Percentiles rank a stretch among this genome's conserved stretches.
Conservation (phyloP, 1,140 invertebrate genomes). For the Leptonema lineaticorne region DNA sequence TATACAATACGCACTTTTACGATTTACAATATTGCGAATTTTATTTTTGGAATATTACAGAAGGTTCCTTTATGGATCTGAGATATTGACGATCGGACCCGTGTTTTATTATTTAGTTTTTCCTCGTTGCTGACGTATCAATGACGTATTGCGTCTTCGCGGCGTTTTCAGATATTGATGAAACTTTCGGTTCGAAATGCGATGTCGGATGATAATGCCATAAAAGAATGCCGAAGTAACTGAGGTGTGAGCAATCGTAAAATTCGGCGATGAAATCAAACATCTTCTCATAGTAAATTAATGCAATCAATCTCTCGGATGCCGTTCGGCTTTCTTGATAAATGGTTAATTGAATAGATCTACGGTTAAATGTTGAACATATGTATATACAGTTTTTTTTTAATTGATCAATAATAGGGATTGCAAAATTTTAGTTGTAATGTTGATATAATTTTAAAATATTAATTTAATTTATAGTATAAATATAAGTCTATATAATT, state of each 20-base stretch:
- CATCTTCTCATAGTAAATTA: constrained; percentile 31
- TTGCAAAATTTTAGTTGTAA: too few species aligned
- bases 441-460: too few species aligned
- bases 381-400: too few species aligned
- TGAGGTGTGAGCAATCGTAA: neutral
- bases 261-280: constrained; percentile 26
- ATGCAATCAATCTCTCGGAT: constrained; percentile 36
- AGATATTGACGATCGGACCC: too few species aligned
- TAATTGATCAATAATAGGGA: too few species aligned
- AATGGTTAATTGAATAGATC: constrained; percentile 39
- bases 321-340: constrained; percentile 36
- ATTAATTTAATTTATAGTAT: too few species aligned
- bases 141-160: neutral
- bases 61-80: too few species aligned
- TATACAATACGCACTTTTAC: too few species aligned
- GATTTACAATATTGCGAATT: too few species aligned
- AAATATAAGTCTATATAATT: too few species aligned
- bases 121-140: neutral
- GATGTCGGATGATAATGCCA: neutral
- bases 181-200: constrained; percentile 1
- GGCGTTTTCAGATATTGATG: neutral
- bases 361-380: neutral
- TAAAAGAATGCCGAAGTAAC: neutral
- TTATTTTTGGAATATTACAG: too few species aligned
- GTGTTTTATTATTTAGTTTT: neutral